Conservation (phyloP, 2,113 vertebrate species). For the Trematomus loennbergii region DNA sequence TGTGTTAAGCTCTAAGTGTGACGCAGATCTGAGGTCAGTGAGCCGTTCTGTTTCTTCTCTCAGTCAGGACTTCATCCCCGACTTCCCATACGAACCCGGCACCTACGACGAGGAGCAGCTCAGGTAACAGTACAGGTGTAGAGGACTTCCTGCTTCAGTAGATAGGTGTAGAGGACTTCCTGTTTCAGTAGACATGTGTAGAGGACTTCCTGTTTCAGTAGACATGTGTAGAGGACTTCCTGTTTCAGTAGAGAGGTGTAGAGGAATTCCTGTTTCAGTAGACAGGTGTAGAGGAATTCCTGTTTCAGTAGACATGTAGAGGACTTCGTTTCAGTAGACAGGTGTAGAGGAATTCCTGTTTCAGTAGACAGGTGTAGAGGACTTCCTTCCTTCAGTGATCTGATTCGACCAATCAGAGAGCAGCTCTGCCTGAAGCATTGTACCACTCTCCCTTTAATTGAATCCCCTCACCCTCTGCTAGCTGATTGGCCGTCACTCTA, state of each 20-base stretch:
- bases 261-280: background rate
- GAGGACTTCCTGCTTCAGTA: background rate
- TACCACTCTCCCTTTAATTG: background rate
- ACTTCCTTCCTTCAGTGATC: constrained; percentile 83
- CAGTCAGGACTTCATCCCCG: constrained; percentile 79
- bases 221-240: background rate
- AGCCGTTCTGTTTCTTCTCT: constrained; percentile 39
- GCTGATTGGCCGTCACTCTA: background rate
- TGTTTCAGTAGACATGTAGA: no score
- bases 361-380: no score
- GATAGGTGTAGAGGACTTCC: background rate
- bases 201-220: background rate
- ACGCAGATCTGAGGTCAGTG: background rate
- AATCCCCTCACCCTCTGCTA: background rate
- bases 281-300: no score
- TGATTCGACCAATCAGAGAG: constrained; percentile 78
- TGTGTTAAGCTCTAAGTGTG: no score
- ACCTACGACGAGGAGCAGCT: constrained; percentile 74
- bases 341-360: no score
- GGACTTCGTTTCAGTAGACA: no score
- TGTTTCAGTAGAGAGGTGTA: background rate
- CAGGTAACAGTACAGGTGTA: constrained; percentile 69
- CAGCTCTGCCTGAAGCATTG: constrained; percentile 23
- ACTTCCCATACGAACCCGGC: constrained; percentile 72
- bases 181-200: background rate